Evolutionary conservation across 92 coral and sea anemone species (phyloP).

Genomic region (Paragorgia papillata): DNA sequence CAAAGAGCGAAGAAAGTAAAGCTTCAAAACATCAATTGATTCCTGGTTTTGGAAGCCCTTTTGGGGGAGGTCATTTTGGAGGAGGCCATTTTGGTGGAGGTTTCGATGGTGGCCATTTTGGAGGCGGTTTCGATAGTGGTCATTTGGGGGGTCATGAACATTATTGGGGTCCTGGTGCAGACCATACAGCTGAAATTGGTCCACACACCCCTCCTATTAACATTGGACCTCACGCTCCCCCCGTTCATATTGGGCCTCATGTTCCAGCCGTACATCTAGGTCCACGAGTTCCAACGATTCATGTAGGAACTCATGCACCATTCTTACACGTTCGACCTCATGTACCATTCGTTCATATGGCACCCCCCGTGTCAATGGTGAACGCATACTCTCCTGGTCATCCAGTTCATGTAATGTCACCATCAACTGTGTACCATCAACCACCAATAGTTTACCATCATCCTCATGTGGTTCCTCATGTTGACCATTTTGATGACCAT

Average conservation of each 20-base stretch:
- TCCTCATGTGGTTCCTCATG: constrained; percentile 82
- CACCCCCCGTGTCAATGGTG: constrained; percentile 92
- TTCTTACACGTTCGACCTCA: constrained; percentile 96
- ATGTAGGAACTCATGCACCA: constrained; percentile 99
- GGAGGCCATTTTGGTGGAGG: no score
- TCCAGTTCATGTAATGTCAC: constrained; percentile 97
- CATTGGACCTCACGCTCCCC: constrained; percentile 99
- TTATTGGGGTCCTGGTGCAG: constrained; percentile 63
- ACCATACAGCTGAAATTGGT: constrained; percentile 97
- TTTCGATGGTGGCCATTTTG: constrained; percentile 35
- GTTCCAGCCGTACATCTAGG: constrained; percentile 97
- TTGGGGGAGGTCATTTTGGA: no score
- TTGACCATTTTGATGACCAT: constrained; percentile 7
- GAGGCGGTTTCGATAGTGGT: constrained; percentile 85
- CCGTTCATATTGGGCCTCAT: constrained; percentile 97
- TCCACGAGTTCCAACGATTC: constrained; percentile 96
- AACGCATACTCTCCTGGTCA: constrained; percentile 89
- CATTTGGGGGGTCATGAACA: constrained; percentile 49
- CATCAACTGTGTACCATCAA: constrained; percentile 98
- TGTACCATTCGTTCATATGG: constrained; percentile 95
- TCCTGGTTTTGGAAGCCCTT: constrained; percentile 52
- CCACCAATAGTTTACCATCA: constrained; percentile 96
- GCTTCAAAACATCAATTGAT: constrained; percentile 96
- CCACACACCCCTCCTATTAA: constrained; percentile 99
- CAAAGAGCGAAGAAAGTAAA: constrained; percentile 9